These are phyloP conservation scores for Ceratitis capitata DNA, from an alignment of 1,140 invertebrate genomes.

Conservation along the genomic window DNA sequence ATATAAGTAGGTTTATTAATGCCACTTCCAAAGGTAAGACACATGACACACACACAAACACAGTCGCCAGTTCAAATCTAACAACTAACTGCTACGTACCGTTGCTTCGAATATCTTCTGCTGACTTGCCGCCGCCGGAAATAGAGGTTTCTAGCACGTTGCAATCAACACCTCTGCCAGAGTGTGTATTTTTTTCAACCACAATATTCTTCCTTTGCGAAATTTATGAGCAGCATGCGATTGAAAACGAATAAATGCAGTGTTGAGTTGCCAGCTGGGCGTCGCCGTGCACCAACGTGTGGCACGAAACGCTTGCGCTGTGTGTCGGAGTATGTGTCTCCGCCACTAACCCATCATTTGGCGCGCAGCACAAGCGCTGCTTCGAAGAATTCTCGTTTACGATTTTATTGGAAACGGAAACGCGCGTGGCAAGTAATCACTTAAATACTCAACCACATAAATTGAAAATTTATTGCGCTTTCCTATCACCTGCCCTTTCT, in stretches of 20 bases:
- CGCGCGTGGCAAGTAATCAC: conserved; percentile 31
- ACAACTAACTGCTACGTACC: neutral
- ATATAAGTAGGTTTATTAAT: too few relatives aligned
- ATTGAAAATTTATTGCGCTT: conserved; percentile 33
- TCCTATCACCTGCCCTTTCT: neutral
- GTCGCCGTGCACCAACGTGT: neutral
- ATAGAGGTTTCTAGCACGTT: conserved; percentile 24
- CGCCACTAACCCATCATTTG: too few relatives aligned
- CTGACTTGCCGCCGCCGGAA: conserved; percentile 21
- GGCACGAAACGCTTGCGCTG: neutral
- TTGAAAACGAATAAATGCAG: conserved; percentile 27
- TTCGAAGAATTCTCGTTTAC: neutral
- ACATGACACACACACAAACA: neutral
- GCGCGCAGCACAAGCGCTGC: neutral
- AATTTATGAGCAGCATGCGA: conserved; percentile 17
- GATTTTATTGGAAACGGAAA: conserved; percentile 36
- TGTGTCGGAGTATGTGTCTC: neutral
- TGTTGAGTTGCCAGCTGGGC: neutral
- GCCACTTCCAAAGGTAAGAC: neutral
- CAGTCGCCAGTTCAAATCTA: neutral
- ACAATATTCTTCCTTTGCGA: neutral
- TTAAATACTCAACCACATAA: conserved; percentile 36
- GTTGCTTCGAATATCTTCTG: neutral
- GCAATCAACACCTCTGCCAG: conserved; percentile 21
- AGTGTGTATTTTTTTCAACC: too few relatives aligned